Base-by-base conservation (phyloP, 2,797 vertebrate genomes). In the Moxostoma hubbsi region DNA sequence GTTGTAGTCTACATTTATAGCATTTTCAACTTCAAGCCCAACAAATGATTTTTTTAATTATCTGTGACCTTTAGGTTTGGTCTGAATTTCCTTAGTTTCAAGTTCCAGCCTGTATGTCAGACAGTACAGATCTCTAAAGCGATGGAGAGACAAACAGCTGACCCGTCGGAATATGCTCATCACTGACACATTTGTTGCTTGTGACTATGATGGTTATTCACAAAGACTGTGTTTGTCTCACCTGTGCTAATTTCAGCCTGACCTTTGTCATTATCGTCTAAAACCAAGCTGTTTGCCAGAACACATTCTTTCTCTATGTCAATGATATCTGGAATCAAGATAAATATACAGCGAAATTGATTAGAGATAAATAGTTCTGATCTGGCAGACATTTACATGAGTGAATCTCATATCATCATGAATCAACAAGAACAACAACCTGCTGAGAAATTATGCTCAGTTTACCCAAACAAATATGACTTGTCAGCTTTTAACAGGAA, bases 241-340 rank as follows among this genome's bases (percentile, higher is more conserved):
- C 53, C 67, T 59, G 64, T 15, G 54, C 73, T 74, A 46, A 72
- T 81, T 79, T 75, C 71, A 18, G 61, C 78, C 45, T 77, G 79
- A 82, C 82, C 79, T 83, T 72, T 66, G 64, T 57, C 76, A 47
- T 75, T 67, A 83, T 82, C 82, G 46, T 24, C 62, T 24, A 53
- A 10, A 81, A 85, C 51, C 70, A 63, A 9, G 16, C 16, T 53
- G 43, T 36, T 51, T 47, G 45, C 18, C 24, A 66, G 43, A 66
- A 66, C 24, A 49, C 73, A 75, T 12, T 62, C 72, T 36, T 64
- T 63, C 57, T 66, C 64, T 4, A 0, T 61, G 15, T 79, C 10
- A 7, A 3, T 70, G 15, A 71, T 15, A 51, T 12, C 13, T 53
- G 36, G 49, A 55, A 61, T 70, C 24, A 77, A 57, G 15, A 62